These are phyloP conservation scores for Cinclus mexicanus DNA, from an alignment of 2,113 vertebrate genomes.

Conservation along the genomic window DNA sequence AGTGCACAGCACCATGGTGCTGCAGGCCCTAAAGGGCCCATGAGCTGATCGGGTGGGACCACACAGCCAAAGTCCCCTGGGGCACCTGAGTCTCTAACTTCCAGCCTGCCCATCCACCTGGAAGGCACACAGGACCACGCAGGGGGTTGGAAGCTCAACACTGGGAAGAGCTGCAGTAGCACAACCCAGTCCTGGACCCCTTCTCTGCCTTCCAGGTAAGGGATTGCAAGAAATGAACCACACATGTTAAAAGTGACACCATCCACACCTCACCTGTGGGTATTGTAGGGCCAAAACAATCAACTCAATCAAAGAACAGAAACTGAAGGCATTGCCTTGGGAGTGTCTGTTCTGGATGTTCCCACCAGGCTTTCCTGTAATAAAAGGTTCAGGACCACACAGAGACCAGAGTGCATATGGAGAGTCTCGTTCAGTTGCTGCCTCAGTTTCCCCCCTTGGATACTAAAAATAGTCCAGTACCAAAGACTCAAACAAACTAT, in stretches of 20 bases:
- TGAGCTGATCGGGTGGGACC: background rate
- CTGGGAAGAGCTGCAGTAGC: background rate
- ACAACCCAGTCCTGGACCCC: background rate
- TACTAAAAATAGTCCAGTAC: background rate
- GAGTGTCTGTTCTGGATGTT: background rate
- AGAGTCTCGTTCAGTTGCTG: background rate
- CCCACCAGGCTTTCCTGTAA: background rate
- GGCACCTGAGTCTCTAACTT: too few relatives aligned
- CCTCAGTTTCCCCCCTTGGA: background rate
- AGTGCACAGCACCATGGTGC: background rate
- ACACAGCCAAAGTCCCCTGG: background rate
- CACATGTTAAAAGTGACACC: rapidly evolving
- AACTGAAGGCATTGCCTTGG: background rate
- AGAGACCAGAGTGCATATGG: background rate
- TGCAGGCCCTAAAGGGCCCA: background rate
- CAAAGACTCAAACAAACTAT: background rate
- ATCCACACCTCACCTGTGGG: background rate
- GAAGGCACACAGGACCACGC: background rate
- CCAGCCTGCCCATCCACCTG: background rate
- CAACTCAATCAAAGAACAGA: background rate
- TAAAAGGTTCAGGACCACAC: background rate
- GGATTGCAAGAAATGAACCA: background rate
- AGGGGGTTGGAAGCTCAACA: background rate
- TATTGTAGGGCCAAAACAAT: background rate
- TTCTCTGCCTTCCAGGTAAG: background rate